Evolutionary conservation across 1,140 invertebrate genomes (phyloP).

Genomic region (Monochamus saltuarius): DNA sequence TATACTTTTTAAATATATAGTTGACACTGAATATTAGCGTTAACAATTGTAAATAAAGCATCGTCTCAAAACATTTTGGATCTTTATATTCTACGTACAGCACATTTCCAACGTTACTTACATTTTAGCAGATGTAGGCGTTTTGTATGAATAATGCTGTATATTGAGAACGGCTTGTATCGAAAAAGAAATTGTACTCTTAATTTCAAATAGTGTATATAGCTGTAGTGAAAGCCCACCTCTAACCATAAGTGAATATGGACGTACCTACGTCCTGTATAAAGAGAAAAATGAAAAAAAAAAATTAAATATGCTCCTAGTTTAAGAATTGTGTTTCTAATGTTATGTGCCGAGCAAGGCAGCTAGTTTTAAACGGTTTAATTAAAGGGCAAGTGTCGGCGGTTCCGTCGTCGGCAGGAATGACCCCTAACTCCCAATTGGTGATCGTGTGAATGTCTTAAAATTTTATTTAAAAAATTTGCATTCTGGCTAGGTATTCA

Average conservation of each 20-base stretch:
- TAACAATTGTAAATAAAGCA: too few species aligned
- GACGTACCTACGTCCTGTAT: not conserved
- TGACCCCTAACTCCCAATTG: too few species aligned
- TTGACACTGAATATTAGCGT: too few species aligned
- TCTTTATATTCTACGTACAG: not conserved
- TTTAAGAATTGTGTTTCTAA: constrained; percentile 12
- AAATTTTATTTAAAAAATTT: not conserved
- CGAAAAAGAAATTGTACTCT: not conserved
- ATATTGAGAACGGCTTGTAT: not conserved
- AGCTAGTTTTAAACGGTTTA: constrained; percentile 8
- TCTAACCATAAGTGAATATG: constrained; percentile 1
- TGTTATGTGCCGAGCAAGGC: not conserved
- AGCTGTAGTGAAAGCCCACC: not conserved
- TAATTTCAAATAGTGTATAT: constrained; percentile 2
- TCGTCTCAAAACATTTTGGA: too few species aligned
- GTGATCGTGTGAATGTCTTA: not conserved
- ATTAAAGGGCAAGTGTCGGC: not conserved
- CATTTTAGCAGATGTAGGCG: not conserved
- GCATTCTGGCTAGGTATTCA: not conserved
- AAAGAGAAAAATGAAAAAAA: constrained; percentile 2
- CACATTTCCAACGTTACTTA: not conserved
- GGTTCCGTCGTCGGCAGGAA: not conserved
- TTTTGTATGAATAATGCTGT: not conserved
- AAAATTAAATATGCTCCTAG: constrained; percentile 6
- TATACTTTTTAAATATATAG: too few species aligned